These are phyloP conservation scores for Plotosus lineatus DNA, from an alignment of 2,113 vertebrate genomes.

Conservation along the genomic window DNA sequence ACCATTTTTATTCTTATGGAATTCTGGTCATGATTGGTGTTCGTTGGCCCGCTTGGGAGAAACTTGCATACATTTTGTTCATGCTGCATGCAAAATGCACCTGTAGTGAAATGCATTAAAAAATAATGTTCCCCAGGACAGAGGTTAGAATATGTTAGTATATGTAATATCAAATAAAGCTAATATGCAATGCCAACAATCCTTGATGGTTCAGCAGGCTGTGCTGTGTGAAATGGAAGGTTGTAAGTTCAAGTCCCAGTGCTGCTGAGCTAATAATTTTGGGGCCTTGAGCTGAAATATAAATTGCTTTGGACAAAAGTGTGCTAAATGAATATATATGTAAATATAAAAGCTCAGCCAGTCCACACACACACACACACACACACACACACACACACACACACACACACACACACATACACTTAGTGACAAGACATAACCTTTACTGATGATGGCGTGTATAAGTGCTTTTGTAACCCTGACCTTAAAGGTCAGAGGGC, in stretches of 20 bases:
- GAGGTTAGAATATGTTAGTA: background rate
- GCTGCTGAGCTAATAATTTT: background rate
- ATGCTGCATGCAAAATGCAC: background rate
- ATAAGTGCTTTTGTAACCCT: conserved; percentile 18
- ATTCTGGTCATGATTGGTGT: background rate
- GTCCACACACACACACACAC: background rate
- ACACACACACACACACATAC: background rate
- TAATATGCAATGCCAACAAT: background rate
- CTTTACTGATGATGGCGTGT: conserved; percentile 19
- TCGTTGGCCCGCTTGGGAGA: background rate
- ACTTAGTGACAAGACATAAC: background rate
- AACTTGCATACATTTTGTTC: background rate
- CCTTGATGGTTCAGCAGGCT: background rate
- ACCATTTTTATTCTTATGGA: background rate
- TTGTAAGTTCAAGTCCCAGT: conserved; percentile 7
- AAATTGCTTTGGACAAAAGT: conserved; percentile 7
- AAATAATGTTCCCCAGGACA: background rate
- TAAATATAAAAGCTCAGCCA: conserved; percentile 4
- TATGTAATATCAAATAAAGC: conserved; percentile 4
- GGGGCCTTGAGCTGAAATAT: background rate
- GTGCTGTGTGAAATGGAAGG: background rate
- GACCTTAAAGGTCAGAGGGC: conserved; percentile 21
- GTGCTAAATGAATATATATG: conserved; percentile 11
- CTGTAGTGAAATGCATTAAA: background rate
- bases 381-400: background rate